Conservation (phyloP, 2,113 vertebrate species). For the Anolis carolinensis region DNA sequence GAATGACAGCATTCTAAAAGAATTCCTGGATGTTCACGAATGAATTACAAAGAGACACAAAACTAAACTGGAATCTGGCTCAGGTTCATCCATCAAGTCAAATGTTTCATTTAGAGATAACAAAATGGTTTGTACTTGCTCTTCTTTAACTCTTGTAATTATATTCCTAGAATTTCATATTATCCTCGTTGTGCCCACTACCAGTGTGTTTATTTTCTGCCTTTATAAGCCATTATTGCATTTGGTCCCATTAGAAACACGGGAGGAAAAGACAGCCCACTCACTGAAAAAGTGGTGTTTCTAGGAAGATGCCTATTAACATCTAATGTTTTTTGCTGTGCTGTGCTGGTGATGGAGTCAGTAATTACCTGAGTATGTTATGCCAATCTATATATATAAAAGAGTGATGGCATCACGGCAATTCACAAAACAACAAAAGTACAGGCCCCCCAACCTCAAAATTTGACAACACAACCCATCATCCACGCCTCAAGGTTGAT, state of each 20-base stretch:
- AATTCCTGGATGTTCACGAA: not conserved
- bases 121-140: not conserved
- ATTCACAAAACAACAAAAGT: too few species aligned
- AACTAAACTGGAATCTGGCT: not conserved
- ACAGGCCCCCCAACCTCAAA: too few species aligned
- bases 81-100: constrained; percentile 29
- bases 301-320: constrained; percentile 40
- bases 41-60: not conserved
- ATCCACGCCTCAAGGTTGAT: too few species aligned
- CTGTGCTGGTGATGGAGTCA: constrained; percentile 33
- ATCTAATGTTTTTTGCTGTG: constrained; percentile 40
- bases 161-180: constrained; percentile 17
- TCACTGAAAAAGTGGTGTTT: constrained; percentile 41
- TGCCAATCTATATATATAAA: too few species aligned
- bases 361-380: constrained; percentile 23
- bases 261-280: constrained; percentile 34
- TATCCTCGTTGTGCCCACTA: constrained; percentile 29
- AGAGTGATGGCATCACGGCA: too few species aligned
- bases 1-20: not conserved
- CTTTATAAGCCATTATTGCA: constrained; percentile 35
- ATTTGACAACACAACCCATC: too few species aligned
- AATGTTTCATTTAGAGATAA: constrained; percentile 13
- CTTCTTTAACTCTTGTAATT: not conserved
- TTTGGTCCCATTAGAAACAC: constrained; percentile 38
- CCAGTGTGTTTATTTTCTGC: constrained; percentile 26